A percentile compares a stretch with the other conserved stretches of the same genome.
Conservation (phyloP, 2,113 vertebrate genomes). For the Eidolon helvum region DNA sequence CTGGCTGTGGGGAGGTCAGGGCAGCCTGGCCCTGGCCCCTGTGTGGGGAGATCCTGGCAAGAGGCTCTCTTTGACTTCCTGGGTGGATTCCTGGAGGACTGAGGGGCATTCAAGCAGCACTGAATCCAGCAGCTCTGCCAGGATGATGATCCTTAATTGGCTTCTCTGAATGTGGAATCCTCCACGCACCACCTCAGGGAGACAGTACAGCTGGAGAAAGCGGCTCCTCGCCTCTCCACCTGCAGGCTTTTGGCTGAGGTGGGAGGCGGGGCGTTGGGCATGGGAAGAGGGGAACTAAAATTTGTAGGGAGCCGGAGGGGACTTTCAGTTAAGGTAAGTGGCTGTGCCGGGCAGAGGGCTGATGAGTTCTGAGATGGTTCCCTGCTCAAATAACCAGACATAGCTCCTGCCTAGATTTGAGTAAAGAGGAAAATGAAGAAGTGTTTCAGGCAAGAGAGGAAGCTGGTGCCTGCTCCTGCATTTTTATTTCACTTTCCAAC, state of each 20-base stretch:
- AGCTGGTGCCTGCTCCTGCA: not conserved
- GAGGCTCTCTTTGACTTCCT: not conserved
- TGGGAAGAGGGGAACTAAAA: not conserved
- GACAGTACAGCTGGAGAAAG: slow-evolving; percentile 23
- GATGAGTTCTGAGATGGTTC: not conserved
- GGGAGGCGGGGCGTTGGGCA: not conserved
- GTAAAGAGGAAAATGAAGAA: not conserved
- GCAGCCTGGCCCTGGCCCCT: not conserved
- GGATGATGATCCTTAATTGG: slow-evolving; percentile 65
- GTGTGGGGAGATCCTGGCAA: not conserved
- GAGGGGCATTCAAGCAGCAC: not conserved
- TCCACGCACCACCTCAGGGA: not conserved
- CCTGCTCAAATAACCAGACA: not conserved
- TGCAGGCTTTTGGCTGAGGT: not conserved
- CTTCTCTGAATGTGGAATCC: slow-evolving; percentile 61
- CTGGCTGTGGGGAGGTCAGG: not conserved
- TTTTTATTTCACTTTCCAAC: not conserved
- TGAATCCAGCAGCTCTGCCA: not conserved
- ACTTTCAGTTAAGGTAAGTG: not conserved
- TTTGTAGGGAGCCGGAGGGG: too few relatives aligned
- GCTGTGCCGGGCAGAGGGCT: not conserved
- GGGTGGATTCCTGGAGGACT: not conserved
- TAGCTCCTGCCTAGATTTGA: not conserved
- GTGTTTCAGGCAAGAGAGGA: not conserved
- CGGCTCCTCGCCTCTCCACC: not conserved